phyloP scores from a whole-genome alignment of 2,113 vertebrate genomes.

The Pagrus major region DNA sequence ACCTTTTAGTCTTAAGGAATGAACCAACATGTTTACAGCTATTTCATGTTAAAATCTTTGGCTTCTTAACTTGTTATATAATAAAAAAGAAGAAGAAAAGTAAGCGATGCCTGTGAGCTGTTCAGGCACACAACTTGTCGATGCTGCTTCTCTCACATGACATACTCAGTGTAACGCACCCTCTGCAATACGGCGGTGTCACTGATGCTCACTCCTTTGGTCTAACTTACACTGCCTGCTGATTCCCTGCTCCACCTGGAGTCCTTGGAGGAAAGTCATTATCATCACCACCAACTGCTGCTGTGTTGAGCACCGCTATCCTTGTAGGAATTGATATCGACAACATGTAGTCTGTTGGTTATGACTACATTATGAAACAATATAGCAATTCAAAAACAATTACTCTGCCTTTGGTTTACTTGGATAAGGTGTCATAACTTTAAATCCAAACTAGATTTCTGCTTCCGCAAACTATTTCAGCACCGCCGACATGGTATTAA shows the following conservation, averaged over 20 bases:
- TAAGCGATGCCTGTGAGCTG: neutral
- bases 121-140: neutral
- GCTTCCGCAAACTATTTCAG: conserved; percentile 1
- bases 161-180: neutral
- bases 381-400: no score
- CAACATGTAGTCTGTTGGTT: no score
- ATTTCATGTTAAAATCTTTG: neutral
- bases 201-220: neutral
- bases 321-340: no score
- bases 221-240: neutral
- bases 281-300: neutral
- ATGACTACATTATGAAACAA: no score
- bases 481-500: conserved; percentile 8
- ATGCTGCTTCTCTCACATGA: neutral
- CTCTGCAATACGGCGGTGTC: neutral
- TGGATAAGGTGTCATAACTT: neutral
- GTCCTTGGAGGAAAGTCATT: neutral
- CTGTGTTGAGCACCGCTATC: neutral
- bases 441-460: neutral
- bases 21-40: neutral
- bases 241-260: neutral
- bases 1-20: neutral
- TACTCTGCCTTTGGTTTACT: neutral
- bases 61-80: neutral
- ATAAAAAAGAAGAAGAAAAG: neutral